Evolutionary conservation across 2,888 invertebrate species (phyloP).

Genomic region (Ormia ochracea): DNA sequence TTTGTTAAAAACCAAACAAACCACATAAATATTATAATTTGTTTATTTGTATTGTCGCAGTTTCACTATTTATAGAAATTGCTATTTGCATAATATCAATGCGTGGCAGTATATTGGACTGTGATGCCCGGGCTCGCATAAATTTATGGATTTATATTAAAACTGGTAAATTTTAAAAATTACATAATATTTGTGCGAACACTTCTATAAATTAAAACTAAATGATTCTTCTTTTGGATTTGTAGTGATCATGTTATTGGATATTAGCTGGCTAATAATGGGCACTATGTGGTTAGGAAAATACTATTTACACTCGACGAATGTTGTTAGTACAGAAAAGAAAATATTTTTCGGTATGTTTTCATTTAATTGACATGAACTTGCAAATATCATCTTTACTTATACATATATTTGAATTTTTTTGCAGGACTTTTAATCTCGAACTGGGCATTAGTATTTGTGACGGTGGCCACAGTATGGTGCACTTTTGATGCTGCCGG

Average conservation of each 20-base stretch:
- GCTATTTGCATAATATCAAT: conserved; percentile 85
- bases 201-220: neutral
- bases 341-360: conserved; percentile 85
- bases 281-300: conserved; percentile 85
- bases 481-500: conserved; percentile 93
- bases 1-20: neutral
- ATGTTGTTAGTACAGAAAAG: conserved; percentile 81
- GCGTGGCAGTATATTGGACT: conserved; percentile 87
- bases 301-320: conserved; percentile 83
- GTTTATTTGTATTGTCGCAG: conserved; percentile 66
- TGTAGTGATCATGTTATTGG: conserved; percentile 84
- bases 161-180: conserved; percentile 78
- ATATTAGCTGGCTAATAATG: conserved; percentile 85
- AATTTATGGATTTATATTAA: conserved; percentile 88
- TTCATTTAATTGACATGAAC: neutral
- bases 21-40: neutral
- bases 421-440: conserved; percentile 85
- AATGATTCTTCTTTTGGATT: neutral
- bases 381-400: neutral
- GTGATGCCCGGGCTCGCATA: conserved; percentile 84
- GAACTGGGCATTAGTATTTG: conserved; percentile 85
- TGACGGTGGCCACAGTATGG: conserved; percentile 87
- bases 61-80: conserved; percentile 82
- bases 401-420: neutral
- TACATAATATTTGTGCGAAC: neutral